A percentile compares a stretch with the other conserved stretches of the same genome.
phyloP scores from a whole-genome alignment of 2,888 invertebrate species.

The Phorcus lineatus region DNA sequence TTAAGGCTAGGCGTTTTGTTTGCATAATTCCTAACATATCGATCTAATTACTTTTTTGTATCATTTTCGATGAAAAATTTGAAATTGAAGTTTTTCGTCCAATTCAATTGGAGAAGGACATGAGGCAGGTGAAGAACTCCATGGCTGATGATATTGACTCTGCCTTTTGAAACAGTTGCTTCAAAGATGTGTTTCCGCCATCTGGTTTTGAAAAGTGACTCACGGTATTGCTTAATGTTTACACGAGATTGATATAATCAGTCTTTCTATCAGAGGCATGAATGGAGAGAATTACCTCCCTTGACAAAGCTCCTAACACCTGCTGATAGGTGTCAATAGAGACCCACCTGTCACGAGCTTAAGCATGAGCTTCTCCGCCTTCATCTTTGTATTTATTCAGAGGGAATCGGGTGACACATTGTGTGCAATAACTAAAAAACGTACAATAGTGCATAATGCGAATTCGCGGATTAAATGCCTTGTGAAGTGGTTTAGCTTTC shows the following conservation, averaged over 20 bases:
- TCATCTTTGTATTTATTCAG: not conserved
- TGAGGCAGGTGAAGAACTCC: no score
- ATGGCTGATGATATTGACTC: not conserved
- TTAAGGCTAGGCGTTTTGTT: no score
- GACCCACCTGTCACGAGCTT: not conserved
- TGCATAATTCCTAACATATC: no score
- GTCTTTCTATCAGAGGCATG: not conserved
- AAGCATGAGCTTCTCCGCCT: not conserved
- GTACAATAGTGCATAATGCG: not conserved
- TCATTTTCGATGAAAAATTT: no score
- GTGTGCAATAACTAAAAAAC: not conserved
- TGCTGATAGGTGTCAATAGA: slow-evolving; percentile 8
- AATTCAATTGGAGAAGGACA: no score
- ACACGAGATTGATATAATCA: slow-evolving; percentile 2
- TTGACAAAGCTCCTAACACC: not conserved
- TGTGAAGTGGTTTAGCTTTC: no score
- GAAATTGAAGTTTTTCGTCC: no score
- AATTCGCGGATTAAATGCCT: not conserved
- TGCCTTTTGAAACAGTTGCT: not conserved
- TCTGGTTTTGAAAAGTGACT: not conserved
- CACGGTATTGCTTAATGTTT: not conserved
- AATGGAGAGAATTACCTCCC: not conserved
- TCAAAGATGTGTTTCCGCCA: not conserved
- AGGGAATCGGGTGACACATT: not conserved
- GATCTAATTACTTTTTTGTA: no score